phyloP scores from a whole-genome alignment of 2,113 vertebrate species.

The Rallus limicola region DNA sequence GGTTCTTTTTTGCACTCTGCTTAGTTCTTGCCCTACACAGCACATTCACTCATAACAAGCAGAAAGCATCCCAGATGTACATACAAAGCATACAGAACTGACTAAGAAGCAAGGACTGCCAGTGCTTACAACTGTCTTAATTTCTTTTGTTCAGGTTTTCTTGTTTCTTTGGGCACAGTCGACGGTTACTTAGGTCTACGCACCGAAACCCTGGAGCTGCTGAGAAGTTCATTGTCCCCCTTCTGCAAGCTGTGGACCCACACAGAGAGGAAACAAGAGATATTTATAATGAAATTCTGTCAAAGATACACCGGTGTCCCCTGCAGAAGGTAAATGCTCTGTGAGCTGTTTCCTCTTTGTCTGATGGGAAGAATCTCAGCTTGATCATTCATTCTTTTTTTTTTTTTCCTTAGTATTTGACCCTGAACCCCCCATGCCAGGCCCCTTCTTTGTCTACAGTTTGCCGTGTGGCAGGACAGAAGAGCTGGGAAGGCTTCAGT shows the following conservation, averaged over 20 bases:
- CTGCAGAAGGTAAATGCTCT: conserved; percentile 66
- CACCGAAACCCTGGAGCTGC: conserved; percentile 43
- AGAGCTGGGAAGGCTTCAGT: conserved; percentile 71
- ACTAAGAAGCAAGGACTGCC: neutral
- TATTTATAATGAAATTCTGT: conserved; percentile 85
- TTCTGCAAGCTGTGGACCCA: conserved; percentile 10
- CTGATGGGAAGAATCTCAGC: neutral
- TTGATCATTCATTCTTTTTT: neutral
- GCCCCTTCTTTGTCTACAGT: conserved; percentile 66
- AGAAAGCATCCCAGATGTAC: neutral
- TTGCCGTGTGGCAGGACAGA: neutral
- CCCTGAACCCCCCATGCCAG: conserved; percentile 51
- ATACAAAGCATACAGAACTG: neutral
- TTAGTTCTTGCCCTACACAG: conserved; percentile 36
- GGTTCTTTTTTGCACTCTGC: neutral
- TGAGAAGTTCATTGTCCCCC: conserved; percentile 72
- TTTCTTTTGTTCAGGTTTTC: conserved; percentile 24
- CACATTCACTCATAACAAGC: neutral
- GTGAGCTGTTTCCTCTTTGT: neutral
- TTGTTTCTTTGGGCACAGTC: neutral
- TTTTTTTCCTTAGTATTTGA: conserved; percentile 65
- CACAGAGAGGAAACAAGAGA: conserved; percentile 64
- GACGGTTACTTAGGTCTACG: conserved; percentile 22
- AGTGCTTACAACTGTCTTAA: neutral
- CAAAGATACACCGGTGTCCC: conserved; percentile 80